Conservation (phyloP, 2,888 invertebrate species). For the Leptinotarsa haldemani region DNA sequence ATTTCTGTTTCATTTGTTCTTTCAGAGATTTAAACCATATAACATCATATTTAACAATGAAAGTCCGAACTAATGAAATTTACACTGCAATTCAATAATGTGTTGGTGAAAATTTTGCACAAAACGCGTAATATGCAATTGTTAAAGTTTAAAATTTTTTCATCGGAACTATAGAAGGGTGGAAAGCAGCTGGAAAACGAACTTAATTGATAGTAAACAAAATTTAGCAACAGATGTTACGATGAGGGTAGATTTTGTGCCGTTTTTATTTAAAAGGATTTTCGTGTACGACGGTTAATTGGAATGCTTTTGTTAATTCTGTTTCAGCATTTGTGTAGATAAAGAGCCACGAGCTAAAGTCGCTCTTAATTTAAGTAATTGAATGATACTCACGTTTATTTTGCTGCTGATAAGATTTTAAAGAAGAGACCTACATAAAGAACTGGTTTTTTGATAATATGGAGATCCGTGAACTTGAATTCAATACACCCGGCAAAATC, state of each 20-base stretch:
- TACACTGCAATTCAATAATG: no score
- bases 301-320: slow-evolving; percentile 48
- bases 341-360: slow-evolving; percentile 37
- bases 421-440: background rate
- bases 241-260: slow-evolving; percentile 36
- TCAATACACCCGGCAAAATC: no score
- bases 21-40: no score
- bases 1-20: no score
- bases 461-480: no score
- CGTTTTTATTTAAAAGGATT: slow-evolving; percentile 49
- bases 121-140: background rate
- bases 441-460: background rate
- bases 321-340: slow-evolving; percentile 44
- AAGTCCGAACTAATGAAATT: no score
- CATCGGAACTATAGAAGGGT: background rate
- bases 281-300: slow-evolving; percentile 47
- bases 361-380: slow-evolving; percentile 45
- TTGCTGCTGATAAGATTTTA: slow-evolving; percentile 22
- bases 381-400: slow-evolving; percentile 38
- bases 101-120: no score
- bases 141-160: background rate
- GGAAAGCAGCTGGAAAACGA: slow-evolving; percentile 21
- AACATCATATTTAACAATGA: no score
- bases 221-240: slow-evolving; percentile 31
- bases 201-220: slow-evolving; percentile 28